Percentiles rank a stretch among this genome's conserved stretches.
Conservation (phyloP, 2,797 vertebrate species). For the Clarias pachynema region DNA sequence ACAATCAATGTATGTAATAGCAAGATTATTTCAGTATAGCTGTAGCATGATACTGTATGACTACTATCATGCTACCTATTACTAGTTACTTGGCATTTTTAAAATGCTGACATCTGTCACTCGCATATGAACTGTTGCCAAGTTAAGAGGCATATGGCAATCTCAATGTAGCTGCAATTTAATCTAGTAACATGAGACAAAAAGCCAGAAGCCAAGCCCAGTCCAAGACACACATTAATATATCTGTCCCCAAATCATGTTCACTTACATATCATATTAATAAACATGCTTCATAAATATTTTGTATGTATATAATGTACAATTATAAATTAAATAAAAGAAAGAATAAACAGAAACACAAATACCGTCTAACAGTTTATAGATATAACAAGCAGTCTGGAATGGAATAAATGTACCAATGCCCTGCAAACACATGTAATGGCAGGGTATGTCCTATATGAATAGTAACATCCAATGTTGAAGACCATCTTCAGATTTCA, state of each 20-base stretch:
- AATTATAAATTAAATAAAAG: too few species aligned
- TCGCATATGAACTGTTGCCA: background rate
- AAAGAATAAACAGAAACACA: too few species aligned
- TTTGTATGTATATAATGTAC: too few species aligned
- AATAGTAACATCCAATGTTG: too few species aligned
- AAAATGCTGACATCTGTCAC: background rate
- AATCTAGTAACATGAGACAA: background rate
- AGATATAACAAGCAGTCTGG: too few species aligned
- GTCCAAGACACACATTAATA: background rate
- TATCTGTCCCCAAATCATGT: background rate
- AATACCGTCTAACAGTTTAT: too few species aligned
- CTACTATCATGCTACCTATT: too few species aligned
- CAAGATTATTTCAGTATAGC: background rate
- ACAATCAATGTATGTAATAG: background rate
- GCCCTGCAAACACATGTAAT: too few species aligned
- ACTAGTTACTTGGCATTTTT: background rate
- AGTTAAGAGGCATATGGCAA: constrained; percentile 5
- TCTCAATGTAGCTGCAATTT: background rate
- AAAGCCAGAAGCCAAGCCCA: background rate
- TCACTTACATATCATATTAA: background rate
- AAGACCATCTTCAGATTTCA: too few species aligned
- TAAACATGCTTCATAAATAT: background rate
- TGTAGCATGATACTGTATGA: background rate
- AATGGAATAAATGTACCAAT: too few species aligned
- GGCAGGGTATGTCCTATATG: too few species aligned